Conservation (phyloP, 2,113 vertebrate genomes). For the Sporophila hypoxantha region DNA sequence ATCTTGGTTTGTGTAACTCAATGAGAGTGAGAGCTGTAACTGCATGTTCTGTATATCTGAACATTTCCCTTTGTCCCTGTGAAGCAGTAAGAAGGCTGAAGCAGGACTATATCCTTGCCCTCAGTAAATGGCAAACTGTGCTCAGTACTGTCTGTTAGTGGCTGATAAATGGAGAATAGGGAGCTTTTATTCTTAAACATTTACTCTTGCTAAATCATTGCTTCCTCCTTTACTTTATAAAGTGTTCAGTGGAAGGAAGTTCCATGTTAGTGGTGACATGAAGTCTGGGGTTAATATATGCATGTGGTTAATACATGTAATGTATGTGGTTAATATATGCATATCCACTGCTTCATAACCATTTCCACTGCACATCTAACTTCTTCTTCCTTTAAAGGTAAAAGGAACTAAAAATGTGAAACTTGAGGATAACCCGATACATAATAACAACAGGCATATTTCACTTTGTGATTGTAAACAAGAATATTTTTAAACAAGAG, state of each 20-base stretch:
- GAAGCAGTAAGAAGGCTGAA: not conserved
- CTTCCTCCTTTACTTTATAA: not conserved
- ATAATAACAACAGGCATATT: not conserved
- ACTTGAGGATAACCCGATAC: not conserved
- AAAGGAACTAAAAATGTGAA: not conserved
- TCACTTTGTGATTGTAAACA: conserved; percentile 3
- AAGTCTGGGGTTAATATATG: not conserved
- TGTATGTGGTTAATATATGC: not conserved
- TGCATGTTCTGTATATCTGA: not conserved
- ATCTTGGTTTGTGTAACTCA: not conserved
- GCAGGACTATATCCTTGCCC: not conserved
- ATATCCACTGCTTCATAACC: not conserved
- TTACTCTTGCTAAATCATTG: not conserved
- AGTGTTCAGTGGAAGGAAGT: not conserved
- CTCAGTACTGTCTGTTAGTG: not conserved
- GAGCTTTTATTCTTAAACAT: not conserved
- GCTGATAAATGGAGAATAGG: not conserved
- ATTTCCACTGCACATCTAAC: not conserved
- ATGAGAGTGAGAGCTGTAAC: not conserved
- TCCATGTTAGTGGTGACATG: not conserved
- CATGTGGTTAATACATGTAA: not conserved
- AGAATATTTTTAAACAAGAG: not conserved
- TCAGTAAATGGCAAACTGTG: not conserved
- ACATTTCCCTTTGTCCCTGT: not conserved
- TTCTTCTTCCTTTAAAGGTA: not conserved